These are phyloP conservation scores for Etheostoma perlongum DNA, from an alignment of 2,797 vertebrate species.

Conservation along the genomic window DNA sequence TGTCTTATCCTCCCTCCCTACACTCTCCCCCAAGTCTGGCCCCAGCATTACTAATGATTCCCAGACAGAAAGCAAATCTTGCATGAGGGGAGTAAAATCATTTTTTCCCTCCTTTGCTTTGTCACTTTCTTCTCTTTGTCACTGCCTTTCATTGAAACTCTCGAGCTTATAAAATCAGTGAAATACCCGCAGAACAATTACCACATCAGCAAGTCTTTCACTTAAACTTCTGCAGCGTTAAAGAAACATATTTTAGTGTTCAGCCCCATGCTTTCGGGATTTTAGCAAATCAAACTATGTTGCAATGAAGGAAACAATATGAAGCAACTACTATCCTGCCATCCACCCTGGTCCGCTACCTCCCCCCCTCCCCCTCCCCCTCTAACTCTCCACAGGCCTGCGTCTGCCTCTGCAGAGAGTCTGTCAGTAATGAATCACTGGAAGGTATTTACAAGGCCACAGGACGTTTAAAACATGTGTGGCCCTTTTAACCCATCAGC, in stretches of 20 bases:
- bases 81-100: slow-evolving; percentile 56
- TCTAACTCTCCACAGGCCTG: slow-evolving; percentile 45
- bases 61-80: slow-evolving; percentile 76
- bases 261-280: neutral
- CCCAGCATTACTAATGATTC: slow-evolving; percentile 77
- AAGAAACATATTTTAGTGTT: neutral
- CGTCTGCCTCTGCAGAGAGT: slow-evolving; percentile 58
- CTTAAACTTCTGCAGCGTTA: slow-evolving; percentile 7
- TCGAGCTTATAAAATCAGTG: slow-evolving; percentile 23
- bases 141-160: slow-evolving; percentile 34
- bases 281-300: slow-evolving; percentile 19
- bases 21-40: slow-evolving; percentile 48
- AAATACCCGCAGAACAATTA: neutral
- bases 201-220: neutral
- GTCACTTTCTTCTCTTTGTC: slow-evolving; percentile 54
- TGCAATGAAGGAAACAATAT: slow-evolving; percentile 16
- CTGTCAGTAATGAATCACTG: slow-evolving; percentile 78
- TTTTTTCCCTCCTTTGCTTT: slow-evolving; percentile 53
- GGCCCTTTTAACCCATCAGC: slow-evolving; percentile 64
- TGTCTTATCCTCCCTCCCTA: slow-evolving; percentile 51
- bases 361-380: neutral
- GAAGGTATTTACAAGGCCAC: slow-evolving; percentile 81
- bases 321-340: slow-evolving; percentile 20
- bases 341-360: slow-evolving; percentile 23
- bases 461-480: slow-evolving; percentile 80